A percentile compares a stretch with the other conserved stretches of the same genome.
phyloP scores from a whole-genome alignment of 1,140 invertebrate species.

The Eciton burchellii region DNA sequence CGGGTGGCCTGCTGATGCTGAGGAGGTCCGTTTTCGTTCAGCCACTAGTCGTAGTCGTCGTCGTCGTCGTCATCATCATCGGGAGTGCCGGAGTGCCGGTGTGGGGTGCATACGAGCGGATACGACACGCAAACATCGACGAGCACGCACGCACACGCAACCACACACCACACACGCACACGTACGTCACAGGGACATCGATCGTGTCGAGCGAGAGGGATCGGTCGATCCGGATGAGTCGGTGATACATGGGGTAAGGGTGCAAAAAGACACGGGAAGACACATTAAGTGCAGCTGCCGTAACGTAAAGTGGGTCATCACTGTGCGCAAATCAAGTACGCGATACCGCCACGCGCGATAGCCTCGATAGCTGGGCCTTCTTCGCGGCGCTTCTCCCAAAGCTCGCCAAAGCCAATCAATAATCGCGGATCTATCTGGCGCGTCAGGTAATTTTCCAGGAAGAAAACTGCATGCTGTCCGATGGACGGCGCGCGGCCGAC shows the following conservation, averaged over 20 bases:
- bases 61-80: constrained; percentile 8
- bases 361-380: too few relatives aligned
- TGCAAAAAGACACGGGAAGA: constrained; percentile 35
- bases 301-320: constrained; percentile 36
- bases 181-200: constrained; percentile 39
- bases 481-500: not conserved
- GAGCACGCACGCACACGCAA: constrained; percentile 58
- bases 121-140: constrained; percentile 73
- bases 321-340: constrained; percentile 16
- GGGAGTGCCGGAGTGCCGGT: constrained; percentile 41
- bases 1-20: constrained; percentile 53
- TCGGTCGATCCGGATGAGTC: constrained; percentile 3
- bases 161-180: constrained; percentile 48
- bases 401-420: constrained; percentile 4
- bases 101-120: constrained; percentile 62
- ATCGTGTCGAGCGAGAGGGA: not conserved
- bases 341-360: not conserved
- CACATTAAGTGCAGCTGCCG: constrained; percentile 33
- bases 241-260: not conserved
- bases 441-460: not conserved
- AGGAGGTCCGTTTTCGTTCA: constrained; percentile 81
- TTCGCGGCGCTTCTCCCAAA: constrained; percentile 18
- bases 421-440: constrained; percentile 3
- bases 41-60: constrained; percentile 75
- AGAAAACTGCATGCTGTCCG: constrained; percentile 4